Evolutionary conservation across 2,113 vertebrate species (phyloP), one percentile per base, ranked within the genome.

Genomic region (Paralichthys olivaceus): DNA sequence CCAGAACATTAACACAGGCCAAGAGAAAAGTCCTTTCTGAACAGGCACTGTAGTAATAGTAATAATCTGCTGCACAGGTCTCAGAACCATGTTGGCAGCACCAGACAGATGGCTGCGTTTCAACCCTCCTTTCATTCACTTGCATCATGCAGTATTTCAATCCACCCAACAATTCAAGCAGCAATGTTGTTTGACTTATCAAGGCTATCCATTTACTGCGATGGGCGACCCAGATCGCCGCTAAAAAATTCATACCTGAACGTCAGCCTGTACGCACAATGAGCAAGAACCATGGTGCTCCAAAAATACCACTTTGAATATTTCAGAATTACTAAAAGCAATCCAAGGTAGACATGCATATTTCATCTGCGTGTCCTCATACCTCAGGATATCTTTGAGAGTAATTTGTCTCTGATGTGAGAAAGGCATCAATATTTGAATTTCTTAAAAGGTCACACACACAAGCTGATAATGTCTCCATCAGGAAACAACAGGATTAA

Each of bases 321-420:
- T 93, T 94, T 94, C 64, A 94, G 66, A 90, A 83, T 90, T 88
- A 91, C 91, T 93, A 94, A 94, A 93, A 94, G 90, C 87, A 93
- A 92, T 93, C 87, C 72, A 76, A 87, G 81, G 85, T 93, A 87
- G 78, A 68, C 67, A 92, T 93, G 74, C 69, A 94, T 94, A 90
- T 92, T 94, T 93, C 57, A 94, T 89, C 58, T 37, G 25, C 59
- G 15, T 69, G 66, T 80, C 87, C 57, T 73, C 32, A 34, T 83
- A 91, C 77, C 69, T 90, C 81, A 49, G 84, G n/a, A 79, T 85
- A 86, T 89, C 73, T 84, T 56, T 75, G 79, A 82, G 70, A 86
- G 87, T 91, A 61, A 89, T 91, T 89, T 92, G 91, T 90, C 79
- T 84, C 79, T 84, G 58, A 91, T 77, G 79, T 86, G 81, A 85